Evolutionary conservation across 2,113 vertebrate genomes (phyloP).

Genomic region (Apistogramma diplotaenia): DNA sequence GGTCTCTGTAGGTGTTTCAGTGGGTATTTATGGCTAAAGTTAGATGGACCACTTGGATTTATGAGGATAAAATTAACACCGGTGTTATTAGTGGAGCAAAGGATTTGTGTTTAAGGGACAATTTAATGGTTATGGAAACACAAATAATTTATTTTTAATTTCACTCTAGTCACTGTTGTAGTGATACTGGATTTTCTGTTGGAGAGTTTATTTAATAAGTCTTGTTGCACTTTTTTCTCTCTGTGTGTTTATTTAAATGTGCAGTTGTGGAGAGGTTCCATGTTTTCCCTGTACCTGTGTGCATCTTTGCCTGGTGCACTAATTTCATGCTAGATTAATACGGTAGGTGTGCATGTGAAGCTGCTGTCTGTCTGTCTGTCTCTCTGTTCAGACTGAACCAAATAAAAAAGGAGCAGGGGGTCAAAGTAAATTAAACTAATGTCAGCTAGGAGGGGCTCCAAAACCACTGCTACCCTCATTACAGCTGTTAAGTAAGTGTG

Average conservation of each 20-base stretch:
- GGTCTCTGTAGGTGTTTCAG: conserved; percentile 36
- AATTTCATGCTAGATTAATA: background rate
- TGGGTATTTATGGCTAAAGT: conserved; percentile 43
- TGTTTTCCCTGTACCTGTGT: background rate
- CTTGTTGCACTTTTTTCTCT: background rate
- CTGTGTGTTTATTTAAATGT: background rate
- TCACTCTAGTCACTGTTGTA: background rate
- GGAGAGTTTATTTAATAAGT: background rate
- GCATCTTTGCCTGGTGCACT: background rate
- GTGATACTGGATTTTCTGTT: background rate
- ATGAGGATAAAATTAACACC: background rate
- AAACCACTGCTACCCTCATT: background rate
- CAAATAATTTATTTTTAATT: background rate
- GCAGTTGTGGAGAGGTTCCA: background rate
- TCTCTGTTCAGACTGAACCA: background rate
- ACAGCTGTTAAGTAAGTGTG: background rate
- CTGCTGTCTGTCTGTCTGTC: background rate
- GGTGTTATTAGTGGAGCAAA: background rate
- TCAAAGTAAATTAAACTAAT: background rate
- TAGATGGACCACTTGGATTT: conserved; percentile 37
- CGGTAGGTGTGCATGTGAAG: background rate
- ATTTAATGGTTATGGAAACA: background rate
- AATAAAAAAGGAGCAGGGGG: background rate
- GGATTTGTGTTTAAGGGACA: background rate
- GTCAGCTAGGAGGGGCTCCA: rapidly evolving